Evolutionary conservation across 30 jellyfish, hydroid and myxozoan genomes (phyloP).

Genomic region (Aurelia coerulea): DNA sequence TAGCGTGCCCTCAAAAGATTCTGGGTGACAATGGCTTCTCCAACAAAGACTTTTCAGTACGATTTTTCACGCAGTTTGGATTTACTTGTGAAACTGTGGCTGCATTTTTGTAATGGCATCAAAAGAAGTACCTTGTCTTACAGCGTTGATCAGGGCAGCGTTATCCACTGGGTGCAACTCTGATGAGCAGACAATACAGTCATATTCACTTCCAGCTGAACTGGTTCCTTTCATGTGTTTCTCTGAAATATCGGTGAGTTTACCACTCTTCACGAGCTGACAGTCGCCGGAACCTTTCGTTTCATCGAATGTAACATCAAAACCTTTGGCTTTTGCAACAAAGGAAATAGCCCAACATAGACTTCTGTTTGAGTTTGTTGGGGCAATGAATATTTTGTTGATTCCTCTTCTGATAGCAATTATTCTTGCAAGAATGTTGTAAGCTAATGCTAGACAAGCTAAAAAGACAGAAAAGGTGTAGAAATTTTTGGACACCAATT

Average conservation of each 20-base stretch:
- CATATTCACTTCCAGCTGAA: not conserved
- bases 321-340: conserved; percentile 43
- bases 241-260: conserved; percentile 11
- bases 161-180: conserved; percentile 34
- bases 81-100: too few species aligned
- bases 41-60: too few species aligned
- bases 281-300: too few species aligned
- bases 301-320: conserved; percentile 49
- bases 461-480: too few species aligned
- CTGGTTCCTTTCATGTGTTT: conserved; percentile 40
- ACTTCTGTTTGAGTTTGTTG: conserved; percentile 37
- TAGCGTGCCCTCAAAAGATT: too few species aligned
- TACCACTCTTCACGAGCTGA: not conserved
- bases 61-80: too few species aligned
- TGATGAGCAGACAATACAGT: conserved; percentile 25
- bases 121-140: conserved; percentile 1
- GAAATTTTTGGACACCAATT: too few species aligned
- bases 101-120: too few species aligned
- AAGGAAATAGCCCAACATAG: conserved; percentile 34
- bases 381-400: conserved; percentile 20
- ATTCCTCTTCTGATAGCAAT: not conserved
- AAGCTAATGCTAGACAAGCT: conserved; percentile 35
- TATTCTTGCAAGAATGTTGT: conserved; percentile 30
- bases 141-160: conserved; percentile 11
- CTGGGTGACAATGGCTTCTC: too few species aligned